Evolutionary conservation across 1,140 invertebrate genomes (phyloP).

Genomic region (Drosophila sechellia): DNA sequence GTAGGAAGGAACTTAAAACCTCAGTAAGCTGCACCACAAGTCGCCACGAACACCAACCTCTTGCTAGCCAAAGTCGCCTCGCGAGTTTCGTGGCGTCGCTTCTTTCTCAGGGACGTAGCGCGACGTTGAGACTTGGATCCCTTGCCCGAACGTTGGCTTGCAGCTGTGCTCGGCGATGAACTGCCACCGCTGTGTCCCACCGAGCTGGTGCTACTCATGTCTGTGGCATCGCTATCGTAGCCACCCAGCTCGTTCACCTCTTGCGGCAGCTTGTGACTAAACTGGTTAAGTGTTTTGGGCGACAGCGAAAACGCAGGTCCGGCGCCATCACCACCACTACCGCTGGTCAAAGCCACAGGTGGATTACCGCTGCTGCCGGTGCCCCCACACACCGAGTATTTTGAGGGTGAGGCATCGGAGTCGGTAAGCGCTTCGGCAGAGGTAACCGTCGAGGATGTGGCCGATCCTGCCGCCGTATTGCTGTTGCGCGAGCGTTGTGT

Average conservation of each 20-base stretch:
- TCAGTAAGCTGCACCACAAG: background rate
- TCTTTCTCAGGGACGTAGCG: slow-evolving; percentile 60
- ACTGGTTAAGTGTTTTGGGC: slow-evolving; percentile 61
- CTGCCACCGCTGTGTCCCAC: slow-evolving; percentile 63
- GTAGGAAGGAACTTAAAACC: background rate
- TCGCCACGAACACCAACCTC: slow-evolving; percentile 29
- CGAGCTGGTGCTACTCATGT: slow-evolving; percentile 83
- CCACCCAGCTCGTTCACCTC: slow-evolving; percentile 61
- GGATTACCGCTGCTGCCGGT: slow-evolving; percentile 25
- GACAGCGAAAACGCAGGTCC: slow-evolving; percentile 45
- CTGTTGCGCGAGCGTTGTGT: slow-evolving; percentile 86
- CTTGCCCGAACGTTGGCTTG: slow-evolving; percentile 52
- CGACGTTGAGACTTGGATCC: slow-evolving; percentile 58
- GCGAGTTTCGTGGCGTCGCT: slow-evolving; percentile 69
- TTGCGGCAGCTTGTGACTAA: slow-evolving; percentile 63
- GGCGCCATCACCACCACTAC: slow-evolving; percentile 26
- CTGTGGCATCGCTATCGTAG: slow-evolving; percentile 81
- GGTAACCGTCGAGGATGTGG: slow-evolving; percentile 80
- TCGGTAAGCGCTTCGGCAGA: slow-evolving; percentile 74
- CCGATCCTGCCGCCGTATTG: slow-evolving; percentile 67
- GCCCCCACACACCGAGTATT: slow-evolving; percentile 61
- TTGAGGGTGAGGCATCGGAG: slow-evolving; percentile 77
- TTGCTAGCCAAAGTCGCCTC: slow-evolving; percentile 33
- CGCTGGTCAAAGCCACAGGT: slow-evolving; percentile 34
- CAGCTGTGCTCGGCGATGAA: slow-evolving; percentile 55